Base-by-base conservation (phyloP, 2,797 vertebrate species). In the Leucoraja ocellata region DNA sequence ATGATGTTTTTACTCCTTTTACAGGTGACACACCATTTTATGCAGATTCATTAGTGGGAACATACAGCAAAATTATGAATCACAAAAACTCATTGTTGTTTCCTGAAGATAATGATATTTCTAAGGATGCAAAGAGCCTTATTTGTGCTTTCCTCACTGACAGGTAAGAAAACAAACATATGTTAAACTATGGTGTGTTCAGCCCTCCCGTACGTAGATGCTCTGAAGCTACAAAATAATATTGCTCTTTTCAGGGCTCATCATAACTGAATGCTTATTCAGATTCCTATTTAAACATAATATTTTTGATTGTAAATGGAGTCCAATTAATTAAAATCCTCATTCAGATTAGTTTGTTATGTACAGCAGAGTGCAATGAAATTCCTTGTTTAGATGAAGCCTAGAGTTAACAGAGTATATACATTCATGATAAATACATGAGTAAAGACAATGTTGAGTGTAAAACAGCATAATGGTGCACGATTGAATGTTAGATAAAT, bases 41-140 rank as follows among this genome's bases (percentile, higher is more conserved):
- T 94, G 98, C 99, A 61, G 98, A 99, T 97, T 99, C 99, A 65
- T 95, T 99, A 94, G 98, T 99, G 96, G 99, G 99, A 94, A 99
- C 99, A 0, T 99, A 99, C 93, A 99, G 99, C 96, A 99, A 99
- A 95, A 99, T 99, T 94, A 99, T 99, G 99, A 99, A 99, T 95
- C 98, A 99, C 96, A 99, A 99, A 96, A 99, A 99, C 86, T 98
- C 98, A 93, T 97, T 99, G 95, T 98, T 97, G 84, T 99, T 99
- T 93, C 98, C 98, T 1, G 99, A 99, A 77, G 98, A 99, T 96
- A 99, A 97, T 93, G 98, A 99, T 93, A 99, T 99, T 96, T 99
- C 98, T 94, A 99, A 99, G 95, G 98, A 99, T 80, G 98, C 99
- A 95, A 99, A 99, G 97, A 99, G 98, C 95, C 98, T 99, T 94